Conservation (phyloP, 1,140 invertebrate species). For the Drosophila sproati region DNA sequence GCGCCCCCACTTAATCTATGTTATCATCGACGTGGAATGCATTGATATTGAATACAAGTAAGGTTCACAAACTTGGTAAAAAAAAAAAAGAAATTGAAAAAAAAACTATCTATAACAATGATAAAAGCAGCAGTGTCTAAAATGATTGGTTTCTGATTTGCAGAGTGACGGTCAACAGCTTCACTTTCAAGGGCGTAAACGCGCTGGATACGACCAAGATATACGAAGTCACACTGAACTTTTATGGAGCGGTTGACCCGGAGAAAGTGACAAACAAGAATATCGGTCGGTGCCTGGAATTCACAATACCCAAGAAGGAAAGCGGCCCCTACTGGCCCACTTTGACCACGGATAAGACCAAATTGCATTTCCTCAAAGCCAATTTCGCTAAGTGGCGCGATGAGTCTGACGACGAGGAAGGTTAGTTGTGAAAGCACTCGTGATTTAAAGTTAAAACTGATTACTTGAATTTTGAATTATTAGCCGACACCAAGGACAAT, state of each 20-base stretch:
- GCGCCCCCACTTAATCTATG: constrained; percentile 90
- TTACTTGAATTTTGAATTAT: background rate
- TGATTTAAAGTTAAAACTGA: background rate
- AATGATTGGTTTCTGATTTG: constrained; percentile 26
- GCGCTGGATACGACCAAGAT: constrained; percentile 92
- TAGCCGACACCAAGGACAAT: constrained; percentile 60
- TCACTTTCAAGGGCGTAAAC: constrained; percentile 94
- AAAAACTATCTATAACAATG: background rate
- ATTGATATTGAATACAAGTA: constrained; percentile 92
- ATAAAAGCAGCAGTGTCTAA: background rate
- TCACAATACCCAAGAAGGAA: constrained; percentile 87
- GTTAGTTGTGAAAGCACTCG: constrained; percentile 30
- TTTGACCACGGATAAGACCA: constrained; percentile 94
- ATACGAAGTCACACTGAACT: constrained; percentile 93
- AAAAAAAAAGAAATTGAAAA: background rate
- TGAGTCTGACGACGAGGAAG: constrained; percentile 90
- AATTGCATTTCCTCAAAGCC: constrained; percentile 97
- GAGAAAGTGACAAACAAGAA: constrained; percentile 90
- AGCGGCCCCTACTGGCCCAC: constrained; percentile 93
- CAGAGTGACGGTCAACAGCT: constrained; percentile 90
- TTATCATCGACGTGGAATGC: constrained; percentile 96
- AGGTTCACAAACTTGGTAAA: constrained; percentile 20
- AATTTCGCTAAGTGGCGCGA: constrained; percentile 99
- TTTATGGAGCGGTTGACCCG: constrained; percentile 92
- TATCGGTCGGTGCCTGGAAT: constrained; percentile 91